These are phyloP conservation scores for Papilio gigon DNA, from an alignment of 2,888 invertebrate genomes.

Conservation along the genomic window DNA sequence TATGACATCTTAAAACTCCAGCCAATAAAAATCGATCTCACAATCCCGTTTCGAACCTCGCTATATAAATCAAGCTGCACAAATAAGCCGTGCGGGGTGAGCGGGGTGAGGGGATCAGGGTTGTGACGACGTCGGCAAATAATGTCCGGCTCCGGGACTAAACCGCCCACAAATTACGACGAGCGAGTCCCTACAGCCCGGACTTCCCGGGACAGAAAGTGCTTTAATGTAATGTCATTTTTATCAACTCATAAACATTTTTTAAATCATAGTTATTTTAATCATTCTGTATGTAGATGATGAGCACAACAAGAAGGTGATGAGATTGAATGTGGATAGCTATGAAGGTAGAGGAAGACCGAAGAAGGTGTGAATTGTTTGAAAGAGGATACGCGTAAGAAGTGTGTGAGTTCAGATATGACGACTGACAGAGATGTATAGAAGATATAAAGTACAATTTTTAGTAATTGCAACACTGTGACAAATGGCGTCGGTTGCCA, in stretches of 20 bases:
- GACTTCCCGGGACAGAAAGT: constrained; percentile 22
- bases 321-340: too few species aligned
- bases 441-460: too few species aligned
- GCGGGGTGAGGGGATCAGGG: constrained; percentile 27
- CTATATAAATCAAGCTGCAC: constrained; percentile 61
- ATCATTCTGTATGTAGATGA: too few species aligned
- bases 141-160: constrained; percentile 43
- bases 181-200: constrained; percentile 11
- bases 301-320: too few species aligned
- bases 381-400: too few species aligned
- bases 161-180: constrained; percentile 49
- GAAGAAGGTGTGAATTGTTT: too few species aligned
- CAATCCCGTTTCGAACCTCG: constrained; percentile 42
- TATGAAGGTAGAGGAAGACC: too few species aligned
- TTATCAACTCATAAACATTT: background rate
- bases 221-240: constrained; percentile 13
- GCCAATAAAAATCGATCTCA: constrained; percentile 16
- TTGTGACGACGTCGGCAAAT: constrained; percentile 47
- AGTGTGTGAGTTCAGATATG: too few species aligned
- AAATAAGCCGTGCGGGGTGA: constrained; percentile 55
- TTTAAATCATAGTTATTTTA: background rate
- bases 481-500: too few species aligned
- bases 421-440: too few species aligned
- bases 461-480: too few species aligned
- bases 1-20: background rate